phyloP scores from a whole-genome alignment of 2,113 vertebrate genomes.

The Neolamprologus modestus region DNA sequence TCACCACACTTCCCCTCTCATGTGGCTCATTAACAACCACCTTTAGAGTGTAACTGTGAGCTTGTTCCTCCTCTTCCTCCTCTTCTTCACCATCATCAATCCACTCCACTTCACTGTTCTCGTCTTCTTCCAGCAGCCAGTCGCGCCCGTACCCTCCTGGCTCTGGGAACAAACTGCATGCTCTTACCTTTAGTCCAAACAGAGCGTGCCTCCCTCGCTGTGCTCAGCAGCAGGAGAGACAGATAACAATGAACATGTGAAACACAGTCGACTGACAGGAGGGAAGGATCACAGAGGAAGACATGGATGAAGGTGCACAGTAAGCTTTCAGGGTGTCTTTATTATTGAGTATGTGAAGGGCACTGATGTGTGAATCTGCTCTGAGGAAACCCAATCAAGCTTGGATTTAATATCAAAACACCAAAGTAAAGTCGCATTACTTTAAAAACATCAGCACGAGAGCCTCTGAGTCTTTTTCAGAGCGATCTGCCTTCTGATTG shows the following conservation, averaged over 20 bases:
- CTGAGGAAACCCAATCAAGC: background rate
- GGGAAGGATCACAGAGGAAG: background rate
- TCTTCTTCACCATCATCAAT: conserved; percentile 16
- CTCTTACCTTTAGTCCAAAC: conserved; percentile 81
- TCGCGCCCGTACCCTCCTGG: conserved; percentile 24
- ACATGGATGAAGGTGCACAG: background rate
- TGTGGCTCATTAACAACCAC: conserved; percentile 82
- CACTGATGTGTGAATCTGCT: background rate
- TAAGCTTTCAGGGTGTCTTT: background rate
- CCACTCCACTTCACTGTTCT: conserved; percentile 34
- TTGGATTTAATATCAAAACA: background rate
- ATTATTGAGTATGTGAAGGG: background rate
- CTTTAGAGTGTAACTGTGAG: conserved; percentile 67
- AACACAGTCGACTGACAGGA: conserved; percentile 32
- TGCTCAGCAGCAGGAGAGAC: conserved; percentile 84
- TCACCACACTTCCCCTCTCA: conserved; percentile 57
- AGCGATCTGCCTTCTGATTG: background rate
- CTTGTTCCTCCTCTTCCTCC: conserved; percentile 60
- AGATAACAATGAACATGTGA: conserved; percentile 89
- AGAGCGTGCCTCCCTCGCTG: conserved; percentile 80
- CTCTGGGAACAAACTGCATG: conserved; percentile 70
- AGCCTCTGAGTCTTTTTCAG: background rate
- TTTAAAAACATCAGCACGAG: background rate
- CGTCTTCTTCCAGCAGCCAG: conserved; percentile 13
- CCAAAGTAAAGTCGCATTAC: background rate